Conservation (phyloP, 2,113 vertebrate species). For the Dromas ardeola region DNA sequence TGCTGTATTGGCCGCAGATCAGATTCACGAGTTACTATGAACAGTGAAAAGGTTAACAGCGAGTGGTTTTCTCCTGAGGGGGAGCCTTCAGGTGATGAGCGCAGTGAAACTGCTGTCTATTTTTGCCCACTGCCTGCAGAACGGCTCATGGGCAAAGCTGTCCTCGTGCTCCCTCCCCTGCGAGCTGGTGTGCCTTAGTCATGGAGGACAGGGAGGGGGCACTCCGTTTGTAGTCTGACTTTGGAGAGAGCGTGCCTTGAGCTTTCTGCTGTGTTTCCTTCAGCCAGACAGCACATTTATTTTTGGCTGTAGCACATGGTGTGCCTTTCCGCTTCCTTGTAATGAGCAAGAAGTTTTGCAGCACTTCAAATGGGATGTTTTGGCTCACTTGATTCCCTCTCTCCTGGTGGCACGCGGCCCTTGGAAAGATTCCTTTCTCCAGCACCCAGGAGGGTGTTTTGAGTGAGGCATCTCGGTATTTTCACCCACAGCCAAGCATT, state of each 20-base stretch:
- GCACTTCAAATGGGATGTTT: rapidly evolving
- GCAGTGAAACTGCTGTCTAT: not conserved
- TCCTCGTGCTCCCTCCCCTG: not conserved
- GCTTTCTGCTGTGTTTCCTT: not conserved
- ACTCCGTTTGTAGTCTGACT: not conserved
- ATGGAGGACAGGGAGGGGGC: not conserved
- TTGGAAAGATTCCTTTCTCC: not conserved
- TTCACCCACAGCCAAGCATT: not conserved
- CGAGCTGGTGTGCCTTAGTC: not conserved
- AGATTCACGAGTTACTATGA: rapidly evolving
- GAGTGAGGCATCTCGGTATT: not conserved
- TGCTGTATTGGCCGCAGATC: not conserved
- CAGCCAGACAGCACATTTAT: not conserved
- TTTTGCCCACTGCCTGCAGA: not conserved
- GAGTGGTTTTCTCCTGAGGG: not conserved
- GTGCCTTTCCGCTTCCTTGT: not conserved
- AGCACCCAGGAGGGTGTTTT: not conserved
- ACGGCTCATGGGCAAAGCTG: not conserved
- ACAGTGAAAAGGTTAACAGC: not conserved
- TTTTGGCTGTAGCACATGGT: not conserved
- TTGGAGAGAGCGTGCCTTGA: not conserved
- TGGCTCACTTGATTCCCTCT: not conserved
- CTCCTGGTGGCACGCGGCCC: not conserved
- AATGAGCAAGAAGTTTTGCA: not conserved
- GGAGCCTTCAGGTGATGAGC: not conserved